Percentiles rank a stretch among this genome's conserved stretches.
Evolutionary conservation across 2,888 invertebrate species (phyloP).

Genomic region (Leptinotarsa rubiginosa): DNA sequence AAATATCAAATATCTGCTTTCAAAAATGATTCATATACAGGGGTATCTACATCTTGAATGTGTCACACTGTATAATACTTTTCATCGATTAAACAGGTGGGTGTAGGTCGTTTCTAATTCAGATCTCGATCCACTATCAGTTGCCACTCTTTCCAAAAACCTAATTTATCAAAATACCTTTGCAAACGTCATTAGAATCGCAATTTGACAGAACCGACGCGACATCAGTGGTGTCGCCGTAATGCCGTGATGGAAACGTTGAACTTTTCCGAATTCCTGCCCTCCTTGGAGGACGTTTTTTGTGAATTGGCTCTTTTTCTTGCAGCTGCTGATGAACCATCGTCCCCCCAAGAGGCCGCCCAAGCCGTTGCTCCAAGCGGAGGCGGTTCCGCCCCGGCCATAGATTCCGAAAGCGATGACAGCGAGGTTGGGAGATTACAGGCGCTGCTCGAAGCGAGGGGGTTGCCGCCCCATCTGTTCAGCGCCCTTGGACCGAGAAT

Average conservation of each 20-base stretch:
- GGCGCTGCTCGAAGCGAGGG: constrained; percentile 93
- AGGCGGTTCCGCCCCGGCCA: constrained; percentile 36
- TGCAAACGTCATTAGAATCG: not conserved
- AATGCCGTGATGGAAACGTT: constrained; percentile 35
- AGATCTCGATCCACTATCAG: not conserved
- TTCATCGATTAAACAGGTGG: too few species aligned
- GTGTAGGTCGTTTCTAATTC: too few species aligned
- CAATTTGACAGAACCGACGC: not conserved
- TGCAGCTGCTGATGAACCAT: constrained; percentile 63
- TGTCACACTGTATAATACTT: too few species aligned
- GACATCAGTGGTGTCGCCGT: not conserved
- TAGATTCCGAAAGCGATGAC: constrained; percentile 86
- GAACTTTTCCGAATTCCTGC: constrained; percentile 35
- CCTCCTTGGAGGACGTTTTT: constrained; percentile 33
- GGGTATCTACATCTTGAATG: too few species aligned
- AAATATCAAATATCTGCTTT: too few species aligned
- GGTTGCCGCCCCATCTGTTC: constrained; percentile 95
- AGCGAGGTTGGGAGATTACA: constrained; percentile 96
- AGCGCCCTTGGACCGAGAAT: constrained; percentile 95
- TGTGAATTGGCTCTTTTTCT: constrained; percentile 35
- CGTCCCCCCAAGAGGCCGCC: constrained; percentile 64
- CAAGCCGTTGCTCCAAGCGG: constrained; percentile 62
- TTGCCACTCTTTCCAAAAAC: too few species aligned
- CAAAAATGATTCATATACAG: too few species aligned
- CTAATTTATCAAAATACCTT: not conserved